Conservation (phyloP, 1,140 invertebrate genomes). For the Panagrolaimus sp. region DNA sequence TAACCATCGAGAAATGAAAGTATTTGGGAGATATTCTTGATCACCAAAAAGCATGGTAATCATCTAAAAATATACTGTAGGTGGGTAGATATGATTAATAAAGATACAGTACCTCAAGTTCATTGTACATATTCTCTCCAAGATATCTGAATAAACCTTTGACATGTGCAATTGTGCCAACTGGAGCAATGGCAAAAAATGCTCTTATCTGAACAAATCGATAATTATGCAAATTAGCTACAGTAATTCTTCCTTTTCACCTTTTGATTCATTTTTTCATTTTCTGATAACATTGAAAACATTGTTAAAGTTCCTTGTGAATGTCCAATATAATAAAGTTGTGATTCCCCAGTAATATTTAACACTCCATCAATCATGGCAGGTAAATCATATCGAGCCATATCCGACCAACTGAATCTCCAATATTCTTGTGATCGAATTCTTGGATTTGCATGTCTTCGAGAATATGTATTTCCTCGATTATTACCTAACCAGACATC, state of each 20-base stretch:
- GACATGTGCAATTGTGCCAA: constrained; percentile 35
- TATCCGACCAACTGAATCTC: constrained; percentile 67
- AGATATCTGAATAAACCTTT: constrained; percentile 41
- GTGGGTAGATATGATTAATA: not conserved
- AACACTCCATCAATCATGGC: constrained; percentile 68
- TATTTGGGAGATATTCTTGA: constrained; percentile 46
- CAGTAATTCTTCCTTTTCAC: not conserved
- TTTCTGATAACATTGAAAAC: constrained; percentile 60
- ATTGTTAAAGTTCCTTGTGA: constrained; percentile 62
- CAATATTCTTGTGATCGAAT: constrained; percentile 54
- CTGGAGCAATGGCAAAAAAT: constrained; percentile 48
- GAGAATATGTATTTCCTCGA: constrained; percentile 68
- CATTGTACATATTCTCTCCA: constrained; percentile 40
- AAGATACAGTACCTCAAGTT: constrained; percentile 34
- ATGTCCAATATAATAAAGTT: constrained; percentile 67
- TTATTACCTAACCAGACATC: constrained; percentile 73
- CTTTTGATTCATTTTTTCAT: constrained; percentile 38
- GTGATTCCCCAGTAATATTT: constrained; percentile 63
- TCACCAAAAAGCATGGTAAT: constrained; percentile 45
- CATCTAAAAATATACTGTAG: constrained; percentile 21
- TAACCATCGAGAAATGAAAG: constrained; percentile 36
- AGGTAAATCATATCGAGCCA: constrained; percentile 67
- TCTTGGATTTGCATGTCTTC: constrained; percentile 62
- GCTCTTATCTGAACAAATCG: constrained; percentile 33
- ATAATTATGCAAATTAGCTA: too few relatives aligned